These are phyloP conservation scores for Collichthys lucidus DNA, from an alignment of 2,113 vertebrate species.

Conservation along the genomic window DNA sequence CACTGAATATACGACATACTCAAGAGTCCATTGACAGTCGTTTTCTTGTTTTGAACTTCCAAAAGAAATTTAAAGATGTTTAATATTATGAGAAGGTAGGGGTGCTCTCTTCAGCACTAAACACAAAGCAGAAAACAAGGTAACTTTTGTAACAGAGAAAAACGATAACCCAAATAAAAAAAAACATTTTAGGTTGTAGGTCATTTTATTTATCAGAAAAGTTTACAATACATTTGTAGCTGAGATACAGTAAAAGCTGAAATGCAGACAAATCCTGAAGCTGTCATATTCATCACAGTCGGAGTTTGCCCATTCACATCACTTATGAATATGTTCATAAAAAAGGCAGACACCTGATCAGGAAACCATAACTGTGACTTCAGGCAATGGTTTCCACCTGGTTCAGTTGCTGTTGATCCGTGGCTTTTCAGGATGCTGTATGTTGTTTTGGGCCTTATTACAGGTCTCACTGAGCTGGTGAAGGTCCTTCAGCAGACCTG, in stretches of 20 bases:
- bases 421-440: slow-evolving; percentile 43
- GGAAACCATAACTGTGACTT: background rate
- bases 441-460: slow-evolving; percentile 55
- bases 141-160: no score
- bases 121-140: no score
- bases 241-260: slow-evolving; percentile 21
- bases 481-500: slow-evolving; percentile 75
- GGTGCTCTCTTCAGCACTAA: no score
- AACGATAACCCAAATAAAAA: no score
- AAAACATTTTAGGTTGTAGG: background rate
- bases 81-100: no score
- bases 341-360: background rate
- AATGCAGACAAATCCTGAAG: slow-evolving; percentile 1
- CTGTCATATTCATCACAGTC: background rate
- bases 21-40: no score
- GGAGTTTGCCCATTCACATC: background rate
- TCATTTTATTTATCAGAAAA: slow-evolving; percentile 11
- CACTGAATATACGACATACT: no score
- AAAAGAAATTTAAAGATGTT: no score
- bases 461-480: slow-evolving; percentile 62
- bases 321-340: background rate
- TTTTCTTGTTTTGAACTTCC: no score
- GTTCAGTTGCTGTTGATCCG: slow-evolving; percentile 60
- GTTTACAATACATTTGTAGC: slow-evolving; percentile 14
- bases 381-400: background rate